Evolutionary conservation across 2,888 invertebrate genomes (phyloP), one percentile per base, ranked within the genome.

Genomic region (Suillia variegata): DNA sequence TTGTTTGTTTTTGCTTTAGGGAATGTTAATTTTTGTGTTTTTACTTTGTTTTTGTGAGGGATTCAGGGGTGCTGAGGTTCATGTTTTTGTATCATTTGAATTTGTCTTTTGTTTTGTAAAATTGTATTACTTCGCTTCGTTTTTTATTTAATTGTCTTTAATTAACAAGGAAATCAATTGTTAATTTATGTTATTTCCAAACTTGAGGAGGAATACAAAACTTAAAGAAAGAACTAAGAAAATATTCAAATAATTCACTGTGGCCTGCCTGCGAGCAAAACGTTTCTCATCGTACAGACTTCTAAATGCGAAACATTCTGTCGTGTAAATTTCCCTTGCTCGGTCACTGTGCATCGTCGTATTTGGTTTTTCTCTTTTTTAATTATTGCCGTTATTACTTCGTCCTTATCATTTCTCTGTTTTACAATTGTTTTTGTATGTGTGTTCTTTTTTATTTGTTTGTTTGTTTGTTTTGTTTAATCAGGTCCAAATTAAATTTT

Each of bases 401-500:
- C 50, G 50, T 59, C 47, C 26, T 50, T 59, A 17, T 50, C 45
- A 50, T 60, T 53, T 47, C 20, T 45, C 10, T 38, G 21, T 20
- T 53, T 21, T 20, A 21, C 56, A 54, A n/a, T n/a, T n/a, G n/a
- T n/a, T n/a, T n/a, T n/a, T n/a, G n/a, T n/a, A n/a, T n/a, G n/a
- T n/a, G n/a, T n/a, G n/a, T n/a, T n/a, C n/a, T n/a, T n/a, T n/a
- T n/a, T n/a, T n/a, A n/a, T n/a, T n/a, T n/a, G n/a, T n/a, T n/a
- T n/a, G n/a, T n/a, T n/a, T n/a, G n/a, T n/a, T n/a, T n/a, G n/a
- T n/a, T n/a, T n/a, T n/a, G 51, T 34, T 66, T 66, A 55, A 65
- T 77, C 78, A 77, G 77, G 77, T 78, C 77, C 77, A 78, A 77
- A 78, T 70, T 64, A 77, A 77, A 78, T 78, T 77, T 77, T 68